Evolutionary conservation across 2,888 invertebrate genomes (phyloP).

Genomic region (Microctonus aethiopoides): DNA sequence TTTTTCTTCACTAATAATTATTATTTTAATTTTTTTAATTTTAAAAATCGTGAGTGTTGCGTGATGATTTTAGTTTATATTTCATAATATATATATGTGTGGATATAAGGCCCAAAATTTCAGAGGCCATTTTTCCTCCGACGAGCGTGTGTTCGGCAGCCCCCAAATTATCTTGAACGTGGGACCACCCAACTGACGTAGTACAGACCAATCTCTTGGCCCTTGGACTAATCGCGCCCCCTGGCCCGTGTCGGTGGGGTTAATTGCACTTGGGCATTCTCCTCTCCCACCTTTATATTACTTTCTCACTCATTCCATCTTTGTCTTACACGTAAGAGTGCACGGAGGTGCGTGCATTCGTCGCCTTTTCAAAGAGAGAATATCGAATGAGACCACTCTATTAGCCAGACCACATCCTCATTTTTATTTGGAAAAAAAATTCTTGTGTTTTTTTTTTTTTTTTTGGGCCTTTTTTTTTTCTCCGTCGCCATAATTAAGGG

Average conservation of each 20-base stretch:
- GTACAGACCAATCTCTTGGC: constrained; percentile 61
- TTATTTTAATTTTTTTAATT: no score
- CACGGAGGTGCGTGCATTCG: constrained; percentile 16
- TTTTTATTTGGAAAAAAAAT: neutral
- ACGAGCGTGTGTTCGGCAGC: constrained; percentile 51
- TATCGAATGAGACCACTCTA: constrained; percentile 28
- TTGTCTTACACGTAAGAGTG: constrained; percentile 7
- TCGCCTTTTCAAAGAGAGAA: constrained; percentile 30
- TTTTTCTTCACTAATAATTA: no score
- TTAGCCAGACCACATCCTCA: constrained; percentile 34
- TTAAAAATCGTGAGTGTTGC: neutral
- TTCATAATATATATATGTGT: neutral
- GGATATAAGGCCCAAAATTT: constrained; percentile 48
- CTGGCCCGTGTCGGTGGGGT: constrained; percentile 56
- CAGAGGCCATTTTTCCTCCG: constrained; percentile 57
- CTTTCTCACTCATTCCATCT: constrained; percentile 14
- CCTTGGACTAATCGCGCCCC: constrained; percentile 58
- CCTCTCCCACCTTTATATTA: constrained; percentile 21
- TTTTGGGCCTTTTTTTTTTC: constrained; percentile 9
- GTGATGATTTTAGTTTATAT: neutral
- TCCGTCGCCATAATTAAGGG: constrained; percentile 11
- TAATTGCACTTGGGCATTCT: constrained; percentile 57
- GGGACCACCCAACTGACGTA: constrained; percentile 61
- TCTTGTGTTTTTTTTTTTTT: neutral
- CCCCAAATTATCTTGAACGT: constrained; percentile 59